Base-by-base conservation (phyloP, 2,888 invertebrate species). In the Trichopria drosophilae region DNA sequence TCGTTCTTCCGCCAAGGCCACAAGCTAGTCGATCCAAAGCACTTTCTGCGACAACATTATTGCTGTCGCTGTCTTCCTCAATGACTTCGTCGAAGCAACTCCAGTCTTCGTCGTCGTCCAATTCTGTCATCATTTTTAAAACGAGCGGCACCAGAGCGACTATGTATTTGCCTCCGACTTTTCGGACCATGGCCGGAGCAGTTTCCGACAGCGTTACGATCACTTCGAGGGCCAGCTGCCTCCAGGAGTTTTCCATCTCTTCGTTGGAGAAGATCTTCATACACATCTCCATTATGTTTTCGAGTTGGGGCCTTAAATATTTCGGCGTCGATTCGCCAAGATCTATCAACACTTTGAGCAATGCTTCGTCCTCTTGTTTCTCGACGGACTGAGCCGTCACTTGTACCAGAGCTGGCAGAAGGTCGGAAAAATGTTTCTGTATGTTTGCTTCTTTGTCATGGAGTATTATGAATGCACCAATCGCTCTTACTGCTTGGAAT, bases 11-110 rank as follows among this genome's bases (percentile, higher is more conserved):
- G 55, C 97, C 97, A 31, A 99, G 83, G 3, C 95, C 95, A 76
- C 96, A 97, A n/a, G 98, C 94, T 69, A 99, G 81, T 58, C 99
- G 86, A 79, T 99, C 99, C 48, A 99, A 79, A 6, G 96, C 93
- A 16, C 95, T 93, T 76, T 99, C 99, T 0, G 95, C 99, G 36
- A 94, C 92, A 5, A 95, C 91, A 63, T 92, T 89, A 75, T 96
- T 95, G 65, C 93, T 91, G 75, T 96, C 95, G 67, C 88, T 92
- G 69, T 97, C 97, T 54, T 96, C 96, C 57, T 96, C 95, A 13
- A 87, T 82, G 15, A 90, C 84, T 69, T 93, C 90, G 71, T 95
- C 94, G 29, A 87, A 85, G 44, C 85, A 81, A 19, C 90, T 83
- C 93, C 95, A 96, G 49, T 90, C 88, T 10, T 87, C 86, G 61